Evolutionary conservation across 2,797 vertebrate genomes (phyloP), one percentile per base, ranked within the genome.

Genomic region (Sebastes ruberrimus): DNA sequence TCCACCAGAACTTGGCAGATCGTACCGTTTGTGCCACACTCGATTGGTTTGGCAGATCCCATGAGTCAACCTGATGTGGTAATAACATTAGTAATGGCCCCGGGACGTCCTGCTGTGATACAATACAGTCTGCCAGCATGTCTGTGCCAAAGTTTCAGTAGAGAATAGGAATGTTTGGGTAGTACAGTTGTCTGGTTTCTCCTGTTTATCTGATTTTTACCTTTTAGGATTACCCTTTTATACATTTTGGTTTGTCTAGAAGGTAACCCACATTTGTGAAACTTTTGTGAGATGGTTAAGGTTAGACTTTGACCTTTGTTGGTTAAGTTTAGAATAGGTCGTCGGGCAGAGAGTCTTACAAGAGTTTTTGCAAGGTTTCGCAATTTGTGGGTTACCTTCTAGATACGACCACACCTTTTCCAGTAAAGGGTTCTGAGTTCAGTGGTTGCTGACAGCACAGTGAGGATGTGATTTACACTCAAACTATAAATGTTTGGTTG

Each of bases 391-490:
- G 46, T 49, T 49, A 8, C 46, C 46, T 49, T 49, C 46, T 49
- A 20, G 46, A 49, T 20, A 49, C 7, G 4, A 49, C 7, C 18
- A 20, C 18, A 9, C 18, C 33, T 65, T 74, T 71, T 76, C 70
- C 46, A 53, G 56, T 18, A 2, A 27, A 27, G 42, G 53, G 7
- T n/a, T 33, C 7, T 27, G 52, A 30, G 57, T 3, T 7, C 56
- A 67, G 22, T 7, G 20, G 13, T 2, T 35, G 7, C 67, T 63
- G 62, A 75, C 49, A 16, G 65, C 4, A 10, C 53, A 25, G 71
- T 42, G 63, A 56, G 62, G 49, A 80, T 30, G 32, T 56, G 68
- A 82, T 88, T 85, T 75, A 78, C 20, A 5, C 20, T 70, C n/a
- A 53, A 64, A 71, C 66, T 35, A 7, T 65, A 62, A 81, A 80